Base-by-base conservation (phyloP, 2,113 vertebrate genomes). In the Anser cygnoides region DNA sequence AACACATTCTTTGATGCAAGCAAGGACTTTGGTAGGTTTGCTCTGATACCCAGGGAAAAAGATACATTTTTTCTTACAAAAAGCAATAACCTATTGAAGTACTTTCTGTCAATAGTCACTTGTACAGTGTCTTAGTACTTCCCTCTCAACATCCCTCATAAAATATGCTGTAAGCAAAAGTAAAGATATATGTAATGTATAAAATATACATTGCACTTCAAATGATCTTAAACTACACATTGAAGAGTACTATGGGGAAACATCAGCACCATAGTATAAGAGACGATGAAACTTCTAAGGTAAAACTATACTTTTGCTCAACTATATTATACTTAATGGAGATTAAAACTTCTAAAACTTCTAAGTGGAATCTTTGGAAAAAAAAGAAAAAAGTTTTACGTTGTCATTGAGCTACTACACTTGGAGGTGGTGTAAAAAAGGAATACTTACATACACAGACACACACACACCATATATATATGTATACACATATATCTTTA, bases 191-290 rank as follows among this genome's bases (percentile, higher is more conserved):
- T 90, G 62, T 95, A 62, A 54, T 92, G 29, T 66, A 77, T 83
- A 93, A 97, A 97, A 91, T 95, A 90, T 90, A 80, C 16, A 77
- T 93, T 97, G 82, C 91, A 80, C 44, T 93, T 97, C 88, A 92
- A 92, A 92, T 96, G 65, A 70, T 96, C 66, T 94, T 93, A 95
- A 96, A 88, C 66, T 95, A 50, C 91, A 90, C 46, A 67, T 94
- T 81, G 91, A 97, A 96, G 59, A 92, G 89, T 75, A 78, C 89
- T 97, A 97, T 96, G 67, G 76, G 83, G 91, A 96, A 94, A 79
- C 83, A 96, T 92, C 88, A 91, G 61, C n/a, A 41, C 20, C 49
- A 86, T 26, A 92, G 93, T 87, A 86, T 75, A 39, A 79, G 55
- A 91, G 28, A 93, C 67, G 84, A 67, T 92, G 61, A 93, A 97